These are phyloP conservation scores for Philhelius pedissequus DNA, from an alignment of 2,888 invertebrate genomes.

Conservation along the genomic window DNA sequence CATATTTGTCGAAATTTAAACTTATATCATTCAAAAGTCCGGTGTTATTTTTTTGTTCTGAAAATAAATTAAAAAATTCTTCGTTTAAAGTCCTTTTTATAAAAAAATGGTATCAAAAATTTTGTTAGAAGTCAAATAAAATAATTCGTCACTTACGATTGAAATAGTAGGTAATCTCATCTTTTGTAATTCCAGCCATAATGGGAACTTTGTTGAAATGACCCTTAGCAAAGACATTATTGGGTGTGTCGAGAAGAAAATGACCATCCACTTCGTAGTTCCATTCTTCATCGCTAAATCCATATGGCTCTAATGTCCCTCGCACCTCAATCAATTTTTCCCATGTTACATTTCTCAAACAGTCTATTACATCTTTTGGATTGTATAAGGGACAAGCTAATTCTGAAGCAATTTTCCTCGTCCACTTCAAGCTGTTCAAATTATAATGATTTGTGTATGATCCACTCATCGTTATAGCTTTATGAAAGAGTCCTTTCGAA, in stretches of 20 bases:
- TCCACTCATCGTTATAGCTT: conserved; percentile 84
- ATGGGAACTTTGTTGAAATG: conserved; percentile 82
- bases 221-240: conserved; percentile 79
- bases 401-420: conserved; percentile 81
- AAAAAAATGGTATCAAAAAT: neutral
- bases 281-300: conserved; percentile 73
- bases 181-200: conserved; percentile 82
- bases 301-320: conserved; percentile 70
- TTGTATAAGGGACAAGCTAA: conserved; percentile 81
- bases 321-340: conserved; percentile 70
- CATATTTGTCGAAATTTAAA: conserved; percentile 72
- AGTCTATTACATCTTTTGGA: conserved; percentile 80
- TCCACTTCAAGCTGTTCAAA: conserved; percentile 80
- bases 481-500: conserved; percentile 84
- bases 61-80: neutral
- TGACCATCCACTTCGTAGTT: conserved; percentile 82
- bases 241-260: conserved; percentile 82
- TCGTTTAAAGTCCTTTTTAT: conserved; percentile 63
- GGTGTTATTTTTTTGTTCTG: conserved; percentile 70
- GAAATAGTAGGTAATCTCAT: conserved; percentile 78
- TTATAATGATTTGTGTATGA: conserved; percentile 80
- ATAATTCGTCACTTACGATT: neutral
- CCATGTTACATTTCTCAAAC: conserved; percentile 77
- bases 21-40: conserved; percentile 72
- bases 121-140: neutral